phyloP scores from a whole-genome alignment of 2,888 invertebrate genomes.

The Dryadula phaetusa region DNA sequence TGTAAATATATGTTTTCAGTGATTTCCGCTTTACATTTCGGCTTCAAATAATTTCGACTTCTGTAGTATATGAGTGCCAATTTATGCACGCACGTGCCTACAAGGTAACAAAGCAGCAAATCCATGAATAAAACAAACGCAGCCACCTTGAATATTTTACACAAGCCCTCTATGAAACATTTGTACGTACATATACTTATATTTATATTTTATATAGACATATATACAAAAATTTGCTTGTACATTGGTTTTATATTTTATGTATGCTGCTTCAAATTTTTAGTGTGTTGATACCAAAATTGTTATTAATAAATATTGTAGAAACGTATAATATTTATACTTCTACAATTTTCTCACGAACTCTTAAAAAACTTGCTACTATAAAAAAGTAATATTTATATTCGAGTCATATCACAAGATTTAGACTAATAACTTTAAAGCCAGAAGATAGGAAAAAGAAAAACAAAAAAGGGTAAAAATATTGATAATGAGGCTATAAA shows the following conservation, averaged over 20 bases:
- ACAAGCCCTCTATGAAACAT: conserved; percentile 44
- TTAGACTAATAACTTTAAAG: not conserved
- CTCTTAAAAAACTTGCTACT: too few species aligned
- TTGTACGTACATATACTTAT: not conserved
- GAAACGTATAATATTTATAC: not conserved
- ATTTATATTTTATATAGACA: too few species aligned
- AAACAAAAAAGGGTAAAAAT: not conserved
- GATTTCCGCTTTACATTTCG: not conserved
- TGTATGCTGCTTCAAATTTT: not conserved
- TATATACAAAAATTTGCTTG: conserved; percentile 14
- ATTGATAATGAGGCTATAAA: conserved; percentile 22
- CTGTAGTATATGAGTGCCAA: conserved; percentile 30
- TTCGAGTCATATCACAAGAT: not conserved
- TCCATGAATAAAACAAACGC: conserved; percentile 63
- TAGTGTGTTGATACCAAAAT: not conserved
- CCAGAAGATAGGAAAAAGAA: not conserved
- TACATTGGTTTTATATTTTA: conserved; percentile 2
- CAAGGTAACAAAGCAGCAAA: conserved; percentile 64
- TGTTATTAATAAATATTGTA: not conserved
- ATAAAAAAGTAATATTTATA: not conserved
- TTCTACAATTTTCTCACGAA: too few species aligned
- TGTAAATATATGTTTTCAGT: not conserved
- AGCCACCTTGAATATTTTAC: conserved; percentile 60
- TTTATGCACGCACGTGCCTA: conserved; percentile 43
- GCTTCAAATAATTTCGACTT: conserved; percentile 11